phyloP scores from a whole-genome alignment of 1,140 invertebrate species.

The Magallana ariakensis region DNA sequence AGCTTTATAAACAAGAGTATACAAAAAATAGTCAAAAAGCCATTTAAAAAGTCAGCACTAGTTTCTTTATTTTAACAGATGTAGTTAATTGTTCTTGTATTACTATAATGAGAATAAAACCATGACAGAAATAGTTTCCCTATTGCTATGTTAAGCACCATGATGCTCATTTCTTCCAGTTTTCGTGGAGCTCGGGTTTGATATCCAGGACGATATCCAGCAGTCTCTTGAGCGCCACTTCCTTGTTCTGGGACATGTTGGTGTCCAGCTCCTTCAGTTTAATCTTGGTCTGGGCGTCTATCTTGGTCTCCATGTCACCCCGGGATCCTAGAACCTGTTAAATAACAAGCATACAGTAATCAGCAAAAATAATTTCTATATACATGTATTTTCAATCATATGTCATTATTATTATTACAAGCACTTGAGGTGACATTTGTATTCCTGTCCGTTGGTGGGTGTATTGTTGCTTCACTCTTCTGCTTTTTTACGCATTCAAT shows the following conservation, averaged over 20 bases:
- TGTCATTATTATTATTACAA: no score
- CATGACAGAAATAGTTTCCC: neutral
- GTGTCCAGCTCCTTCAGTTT: conserved; percentile 72
- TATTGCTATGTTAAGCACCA: neutral
- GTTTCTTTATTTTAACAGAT: no score
- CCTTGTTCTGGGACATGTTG: conserved; percentile 72
- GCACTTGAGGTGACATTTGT: no score
- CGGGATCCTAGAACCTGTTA: conserved; percentile 75
- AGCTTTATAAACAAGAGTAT: no score
- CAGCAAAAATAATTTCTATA: neutral
- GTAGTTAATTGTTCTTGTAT: no score
- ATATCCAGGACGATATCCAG: conserved; percentile 78
- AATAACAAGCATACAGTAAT: conserved; percentile 29
- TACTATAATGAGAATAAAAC: neutral
- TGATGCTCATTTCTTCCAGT: conserved; percentile 52
- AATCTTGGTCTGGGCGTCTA: conserved; percentile 71
- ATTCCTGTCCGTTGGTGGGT: no score
- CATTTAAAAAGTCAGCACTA: no score
- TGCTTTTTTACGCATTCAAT: no score
- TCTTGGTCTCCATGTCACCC: conserved; percentile 76
- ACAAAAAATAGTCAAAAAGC: no score
- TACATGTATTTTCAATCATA: no score
- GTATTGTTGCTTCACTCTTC: no score
- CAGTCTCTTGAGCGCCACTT: conserved; percentile 82
- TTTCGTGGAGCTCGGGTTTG: conserved; percentile 76